Evolutionary conservation across 2,888 invertebrate genomes (phyloP).

Genomic region (Agonopterix subpropinquella): DNA sequence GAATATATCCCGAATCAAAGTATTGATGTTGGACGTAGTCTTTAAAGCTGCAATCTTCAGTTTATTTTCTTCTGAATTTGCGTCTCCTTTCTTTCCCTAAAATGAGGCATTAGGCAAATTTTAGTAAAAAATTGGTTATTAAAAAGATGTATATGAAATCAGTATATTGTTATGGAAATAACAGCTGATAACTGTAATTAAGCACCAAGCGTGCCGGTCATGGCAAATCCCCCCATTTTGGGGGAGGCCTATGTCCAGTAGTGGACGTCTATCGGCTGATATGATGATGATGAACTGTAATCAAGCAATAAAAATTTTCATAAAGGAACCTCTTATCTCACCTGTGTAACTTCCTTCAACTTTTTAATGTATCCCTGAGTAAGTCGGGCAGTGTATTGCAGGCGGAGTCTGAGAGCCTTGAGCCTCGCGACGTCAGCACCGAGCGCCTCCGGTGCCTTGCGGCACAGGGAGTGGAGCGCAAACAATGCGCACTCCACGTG

Average conservation of each 20-base stretch:
- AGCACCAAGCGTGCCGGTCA: too few species aligned
- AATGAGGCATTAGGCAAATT: conserved; percentile 9
- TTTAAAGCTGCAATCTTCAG: conserved; percentile 87
- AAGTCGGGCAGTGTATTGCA: conserved; percentile 94
- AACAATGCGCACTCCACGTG: conserved; percentile 94
- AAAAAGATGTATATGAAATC: conserved; percentile 3
- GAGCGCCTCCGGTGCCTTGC: conserved; percentile 84
- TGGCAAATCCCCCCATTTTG: too few species aligned
- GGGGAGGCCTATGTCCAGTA: too few species aligned
- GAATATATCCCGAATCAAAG: conserved; percentile 94
- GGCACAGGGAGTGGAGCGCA: conserved; percentile 84
- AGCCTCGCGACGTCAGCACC: conserved; percentile 82
- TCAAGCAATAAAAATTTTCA: too few species aligned
- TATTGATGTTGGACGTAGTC: conserved; percentile 94
- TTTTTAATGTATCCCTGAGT: conserved; percentile 89
- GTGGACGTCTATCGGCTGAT: too few species aligned
- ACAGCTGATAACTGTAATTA: background rate
- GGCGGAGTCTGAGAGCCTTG: conserved; percentile 89
- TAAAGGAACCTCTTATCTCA: conserved; percentile 17
- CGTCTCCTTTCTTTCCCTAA: conserved; percentile 82
- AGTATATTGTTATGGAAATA: background rate
- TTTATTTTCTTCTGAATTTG: conserved; percentile 87
- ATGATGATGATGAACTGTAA: too few species aligned
- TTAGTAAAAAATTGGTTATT: conserved; percentile 11
- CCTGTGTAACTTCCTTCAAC: conserved; percentile 78